phyloP scores from a whole-genome alignment of 2,113 vertebrate species.

The Hassar affinis region DNA sequence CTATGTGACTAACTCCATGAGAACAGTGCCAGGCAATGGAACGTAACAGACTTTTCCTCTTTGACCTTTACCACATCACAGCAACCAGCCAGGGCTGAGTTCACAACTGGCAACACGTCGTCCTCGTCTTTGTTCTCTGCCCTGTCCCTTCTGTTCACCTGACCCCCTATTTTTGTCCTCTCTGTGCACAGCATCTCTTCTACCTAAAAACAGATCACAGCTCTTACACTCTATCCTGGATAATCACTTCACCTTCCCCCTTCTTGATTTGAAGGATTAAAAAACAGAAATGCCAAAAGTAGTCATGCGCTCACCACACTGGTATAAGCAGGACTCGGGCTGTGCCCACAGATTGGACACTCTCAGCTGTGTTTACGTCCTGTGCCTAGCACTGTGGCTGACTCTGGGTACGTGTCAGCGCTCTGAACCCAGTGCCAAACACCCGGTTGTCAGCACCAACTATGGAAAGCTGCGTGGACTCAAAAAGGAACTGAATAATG shows the following conservation, averaged over 20 bases:
- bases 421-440: constrained; percentile 69
- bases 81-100: constrained; percentile 57
- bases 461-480: constrained; percentile 85
- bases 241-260: not conserved
- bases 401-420: constrained; percentile 74
- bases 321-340: constrained; percentile 26
- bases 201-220: not conserved
- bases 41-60: constrained; percentile 71
- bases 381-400: constrained; percentile 70
- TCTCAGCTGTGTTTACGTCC: constrained; percentile 65
- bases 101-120: constrained; percentile 15
- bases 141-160: constrained; percentile 40
- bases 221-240: constrained; percentile 13
- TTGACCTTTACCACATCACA: constrained; percentile 51
- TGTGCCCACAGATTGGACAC: constrained; percentile 53
- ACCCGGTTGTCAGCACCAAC: constrained; percentile 84
- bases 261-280: not conserved
- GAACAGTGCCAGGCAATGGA: constrained; percentile 68
- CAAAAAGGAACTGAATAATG: constrained; percentile 87
- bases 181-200: constrained; percentile 14
- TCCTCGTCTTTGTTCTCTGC: constrained; percentile 41
- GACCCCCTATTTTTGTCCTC: constrained; percentile 5
- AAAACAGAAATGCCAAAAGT: not conserved
- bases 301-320: constrained; percentile 42
- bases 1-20: constrained; percentile 46